Base-by-base conservation (phyloP, 2,797 vertebrate genomes). In the Denticeps clupeoides region DNA sequence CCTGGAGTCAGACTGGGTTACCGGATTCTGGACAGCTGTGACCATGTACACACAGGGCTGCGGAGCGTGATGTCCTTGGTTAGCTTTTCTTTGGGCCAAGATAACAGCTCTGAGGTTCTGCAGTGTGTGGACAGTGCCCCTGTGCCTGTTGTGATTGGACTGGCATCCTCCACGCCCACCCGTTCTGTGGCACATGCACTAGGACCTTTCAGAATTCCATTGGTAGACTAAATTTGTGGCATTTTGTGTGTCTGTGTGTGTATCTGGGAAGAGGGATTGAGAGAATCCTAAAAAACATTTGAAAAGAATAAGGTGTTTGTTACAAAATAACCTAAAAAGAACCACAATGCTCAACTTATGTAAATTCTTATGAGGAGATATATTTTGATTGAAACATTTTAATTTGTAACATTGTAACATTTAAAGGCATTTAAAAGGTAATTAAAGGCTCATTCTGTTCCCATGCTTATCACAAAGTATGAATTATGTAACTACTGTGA, bases 81-180 rank as follows among this genome's bases (percentile, higher is more conserved):
- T 21, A 72, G 65, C 46, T 40, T 46, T 25, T 57, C 65, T 9
- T 47, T 26, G 7, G 12, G 10, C 26, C 22, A 48, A 41, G 42
- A 31, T 32, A 15, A 8, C 4, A 1, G n/a, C 12, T 19, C 21
- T 26, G 46, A 6, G 9, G 24, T 32, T 43, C 12, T 10, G 5
- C 48, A 31, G 9, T 82, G 79, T 60, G 32, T 70, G 4, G 48
- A 56, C 46, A 68, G 61, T 49, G 66, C 69, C 38, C 73, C 77
- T 9, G 70, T 83, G 1, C 42, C 78, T 28, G 81, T 65, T 58
- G 65, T 86, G 21, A 78, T 83, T 1, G 83, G 83, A 4, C 65
- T 80, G n/a, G 80, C 78, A 32, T 80, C 78, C 2, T 85, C 82
- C 26, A 74, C 81, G 8, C 78, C 79, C 3, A 72, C 81, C 11